phyloP scores from a whole-genome alignment of 2,797 vertebrate species.

The Microchirus variegatus region DNA sequence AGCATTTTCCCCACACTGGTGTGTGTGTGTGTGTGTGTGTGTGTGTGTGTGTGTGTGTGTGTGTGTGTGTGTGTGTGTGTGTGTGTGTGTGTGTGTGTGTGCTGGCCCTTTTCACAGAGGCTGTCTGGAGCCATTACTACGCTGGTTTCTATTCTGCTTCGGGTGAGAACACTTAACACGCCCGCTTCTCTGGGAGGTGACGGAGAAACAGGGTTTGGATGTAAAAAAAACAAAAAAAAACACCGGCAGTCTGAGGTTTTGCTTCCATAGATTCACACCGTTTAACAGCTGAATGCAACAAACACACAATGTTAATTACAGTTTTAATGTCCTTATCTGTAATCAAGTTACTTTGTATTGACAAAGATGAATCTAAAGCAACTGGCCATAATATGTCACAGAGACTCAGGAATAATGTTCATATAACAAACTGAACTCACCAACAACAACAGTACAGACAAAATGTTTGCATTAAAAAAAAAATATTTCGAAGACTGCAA shows the following conservation, averaged over 20 bases:
- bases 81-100: slow-evolving; percentile 57
- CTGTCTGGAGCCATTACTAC: slow-evolving; percentile 73
- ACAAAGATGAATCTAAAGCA: too few relatives aligned
- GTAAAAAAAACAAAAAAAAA: background rate
- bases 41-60: slow-evolving; percentile 56
- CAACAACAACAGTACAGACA: too few relatives aligned
- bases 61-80: slow-evolving; percentile 50
- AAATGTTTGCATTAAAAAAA: too few relatives aligned
- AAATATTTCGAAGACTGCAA: too few relatives aligned
- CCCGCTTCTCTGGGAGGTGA: slow-evolving; percentile 24
- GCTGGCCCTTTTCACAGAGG: slow-evolving; percentile 62
- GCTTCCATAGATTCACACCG: slow-evolving; percentile 3
- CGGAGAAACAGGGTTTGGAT: slow-evolving; percentile 9
- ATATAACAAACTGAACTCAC: too few relatives aligned
- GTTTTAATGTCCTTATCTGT: too few relatives aligned
- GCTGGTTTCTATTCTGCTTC: slow-evolving; percentile 58
- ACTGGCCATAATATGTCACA: too few relatives aligned
- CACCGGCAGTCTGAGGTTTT: slow-evolving; percentile 4
- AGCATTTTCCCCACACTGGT: slow-evolving; percentile 45
- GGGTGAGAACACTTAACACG: slow-evolving; percentile 52
- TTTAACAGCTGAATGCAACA: slow-evolving; percentile 1
- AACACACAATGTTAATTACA: too few relatives aligned
- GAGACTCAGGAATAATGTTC: too few relatives aligned
- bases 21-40: slow-evolving; percentile 55
- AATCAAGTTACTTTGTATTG: too few relatives aligned